phyloP scores from a whole-genome alignment of 2,888 invertebrate genomes.

The Crocallis elinguaria region DNA sequence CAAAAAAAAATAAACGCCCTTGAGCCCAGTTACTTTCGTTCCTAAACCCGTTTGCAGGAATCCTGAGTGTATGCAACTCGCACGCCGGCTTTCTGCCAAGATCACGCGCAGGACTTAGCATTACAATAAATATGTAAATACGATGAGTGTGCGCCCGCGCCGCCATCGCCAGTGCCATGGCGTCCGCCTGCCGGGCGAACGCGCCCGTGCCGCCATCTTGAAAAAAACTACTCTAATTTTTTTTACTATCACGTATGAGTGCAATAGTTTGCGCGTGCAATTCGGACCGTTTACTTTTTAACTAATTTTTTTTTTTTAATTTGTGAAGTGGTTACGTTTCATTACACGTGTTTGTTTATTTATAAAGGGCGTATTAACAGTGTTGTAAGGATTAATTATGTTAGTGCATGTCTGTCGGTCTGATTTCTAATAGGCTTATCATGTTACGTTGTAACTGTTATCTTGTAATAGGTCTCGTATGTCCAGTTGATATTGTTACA shows the following conservation, averaged over 20 bases:
- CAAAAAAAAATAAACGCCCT: constrained; percentile 34
- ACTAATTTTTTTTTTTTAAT: background rate
- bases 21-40: constrained; percentile 39
- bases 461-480: constrained; percentile 37
- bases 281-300: constrained; percentile 8
- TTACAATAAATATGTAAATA: constrained; percentile 74
- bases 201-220: constrained; percentile 61
- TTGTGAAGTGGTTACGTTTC: constrained; percentile 1
- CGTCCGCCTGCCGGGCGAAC: constrained; percentile 65
- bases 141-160: constrained; percentile 58
- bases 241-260: constrained; percentile 19
- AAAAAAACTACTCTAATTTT: constrained; percentile 29
- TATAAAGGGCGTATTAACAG: constrained; percentile 27
- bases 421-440: constrained; percentile 58
- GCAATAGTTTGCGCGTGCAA: constrained; percentile 24
- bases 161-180: constrained; percentile 73
- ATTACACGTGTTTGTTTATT: constrained; percentile 13
- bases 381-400: constrained; percentile 28
- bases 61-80: constrained; percentile 32
- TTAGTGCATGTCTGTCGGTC: constrained; percentile 45
- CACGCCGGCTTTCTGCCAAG: constrained; percentile 36
- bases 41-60: constrained; percentile 40
- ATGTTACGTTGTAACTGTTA: constrained; percentile 50
- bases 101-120: constrained; percentile 59
- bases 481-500: constrained; percentile 28